Conservation (phyloP, 2,113 vertebrate species). For the Nyctibius bracteatus region DNA sequence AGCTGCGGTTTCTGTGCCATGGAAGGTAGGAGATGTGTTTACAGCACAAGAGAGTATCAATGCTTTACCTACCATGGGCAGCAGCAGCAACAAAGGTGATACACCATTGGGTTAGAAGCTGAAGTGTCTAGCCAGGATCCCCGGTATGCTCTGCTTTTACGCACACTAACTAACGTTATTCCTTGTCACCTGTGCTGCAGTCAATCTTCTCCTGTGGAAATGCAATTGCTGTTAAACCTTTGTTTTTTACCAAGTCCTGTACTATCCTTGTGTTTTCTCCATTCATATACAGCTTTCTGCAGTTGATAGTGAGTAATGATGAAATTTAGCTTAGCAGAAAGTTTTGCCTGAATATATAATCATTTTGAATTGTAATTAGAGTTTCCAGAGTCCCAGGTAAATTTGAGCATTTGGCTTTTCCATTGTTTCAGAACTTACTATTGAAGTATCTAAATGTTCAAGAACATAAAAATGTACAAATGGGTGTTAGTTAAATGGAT, state of each 20-base stretch:
- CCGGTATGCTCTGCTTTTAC: not conserved
- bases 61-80: not conserved
- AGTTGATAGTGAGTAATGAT: not conserved
- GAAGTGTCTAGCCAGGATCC: not conserved
- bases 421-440: conserved; percentile 42
- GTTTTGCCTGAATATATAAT: not conserved
- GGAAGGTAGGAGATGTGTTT: not conserved
- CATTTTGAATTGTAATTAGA: not conserved
- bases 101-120: not conserved
- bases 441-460: conserved; percentile 39
- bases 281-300: not conserved
- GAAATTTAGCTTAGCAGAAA: not conserved
- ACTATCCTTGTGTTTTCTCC: not conserved
- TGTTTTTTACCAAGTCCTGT: not conserved
- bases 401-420: conserved; percentile 26
- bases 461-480: conserved; percentile 52
- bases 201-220: not conserved
- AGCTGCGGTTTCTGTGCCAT: not conserved
- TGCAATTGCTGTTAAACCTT: not conserved
- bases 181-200: not conserved
- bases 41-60: not conserved
- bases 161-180: not conserved
- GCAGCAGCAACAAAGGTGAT: not conserved
- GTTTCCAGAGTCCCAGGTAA: not conserved
- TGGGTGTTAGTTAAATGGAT: conserved; percentile 46